Evolutionary conservation across 2,888 invertebrate species (phyloP), one percentile per base, ranked within the genome.

Genomic region (Lomographa bimaculata): DNA sequence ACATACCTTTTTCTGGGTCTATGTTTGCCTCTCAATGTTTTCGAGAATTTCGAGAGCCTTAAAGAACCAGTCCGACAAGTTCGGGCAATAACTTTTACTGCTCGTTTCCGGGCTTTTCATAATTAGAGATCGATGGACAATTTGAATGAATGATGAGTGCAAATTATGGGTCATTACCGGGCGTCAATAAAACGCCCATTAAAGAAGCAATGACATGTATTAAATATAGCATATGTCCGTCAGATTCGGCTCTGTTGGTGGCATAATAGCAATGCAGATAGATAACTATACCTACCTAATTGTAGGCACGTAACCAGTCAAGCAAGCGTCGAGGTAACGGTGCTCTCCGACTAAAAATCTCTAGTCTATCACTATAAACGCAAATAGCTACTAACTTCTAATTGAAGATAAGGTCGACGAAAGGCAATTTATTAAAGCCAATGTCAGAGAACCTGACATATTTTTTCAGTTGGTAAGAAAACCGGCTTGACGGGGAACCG

Each of bases 401-500:
- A 41, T 46, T 30, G 37, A 41, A 26, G 40, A 46, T 11, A 49
- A 40, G 18, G 12, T 25, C 6, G 34, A 26, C 32, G 26, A 29
- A 29, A 48, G 52, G 41, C 50, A 37, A 46, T 55, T 50, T 52
- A 58, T 53, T 56, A 7, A 20, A 42, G 32, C 32, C 36, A 47
- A 68, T 71, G 60, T 69, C 60, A 65, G 61, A 55, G 57, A 70
- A 68, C 62, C 68, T 70, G 71, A 69, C 64, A 54, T 60, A 63
- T 64, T 60, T 70, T 67, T 69, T 72, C 59, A 60, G 44, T 35
- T 57, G 46, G 55, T 52, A 45, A 65, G 64, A 71, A 69, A 87
- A 87, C 87, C 85, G 81, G 87, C 72, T 77, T 61, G 72, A 64
- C 79, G 54, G 70, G 79, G 75, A 71, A 56, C 65, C 56, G 60